Base-by-base conservation (phyloP, 2,113 vertebrate species). In the Oryzias curvinotus region DNA sequence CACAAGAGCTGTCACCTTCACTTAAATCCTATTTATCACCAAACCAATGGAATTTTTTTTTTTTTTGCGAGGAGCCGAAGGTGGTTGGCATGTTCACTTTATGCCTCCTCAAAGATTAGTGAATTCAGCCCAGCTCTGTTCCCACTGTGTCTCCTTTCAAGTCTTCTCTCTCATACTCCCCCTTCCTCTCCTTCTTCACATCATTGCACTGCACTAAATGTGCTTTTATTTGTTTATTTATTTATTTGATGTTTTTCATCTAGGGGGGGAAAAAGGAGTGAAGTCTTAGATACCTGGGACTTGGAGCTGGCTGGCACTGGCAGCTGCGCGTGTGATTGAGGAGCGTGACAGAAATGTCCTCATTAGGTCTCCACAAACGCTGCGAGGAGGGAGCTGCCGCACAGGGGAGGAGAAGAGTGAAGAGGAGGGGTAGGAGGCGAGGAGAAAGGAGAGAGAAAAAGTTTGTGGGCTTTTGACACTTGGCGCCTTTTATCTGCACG, bases 281-380 rank as follows among this genome's bases (percentile, higher is more conserved):
- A 73, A 76, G 84, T 68, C 81, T 89, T 73, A 86, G 84, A 89
- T 88, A 91, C 87, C 90, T 90, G 86, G 68, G 81, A 78, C 81
- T 83, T 80, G 77, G 62, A 86, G 83, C 81, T 52, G 52, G 78
- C 77, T 76, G 65, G 66, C 77, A 81, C 75, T 87, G 75, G 87
- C 80, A 87, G 71, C 85, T 77, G 83, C 51, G 87, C 14, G 54
- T 84, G 83, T 87, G 92, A 92, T 91, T 91, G 91, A 92, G 89
- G 83, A 87, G 82, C 77, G 81, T 91, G 91, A 92, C 91, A 91
- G 91, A 89, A 90, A 91, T 90, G 90, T 91, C 89, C 92, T 92
- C 90, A 92, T 93, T 93, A 91, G 90, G 87, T 87, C 83, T 86
- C 82, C 82, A 76, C 82, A 88, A 88, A 90, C 82, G 82, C 66